Conservation (phyloP, 2,113 vertebrate genomes). For the Alouatta palliata region DNA sequence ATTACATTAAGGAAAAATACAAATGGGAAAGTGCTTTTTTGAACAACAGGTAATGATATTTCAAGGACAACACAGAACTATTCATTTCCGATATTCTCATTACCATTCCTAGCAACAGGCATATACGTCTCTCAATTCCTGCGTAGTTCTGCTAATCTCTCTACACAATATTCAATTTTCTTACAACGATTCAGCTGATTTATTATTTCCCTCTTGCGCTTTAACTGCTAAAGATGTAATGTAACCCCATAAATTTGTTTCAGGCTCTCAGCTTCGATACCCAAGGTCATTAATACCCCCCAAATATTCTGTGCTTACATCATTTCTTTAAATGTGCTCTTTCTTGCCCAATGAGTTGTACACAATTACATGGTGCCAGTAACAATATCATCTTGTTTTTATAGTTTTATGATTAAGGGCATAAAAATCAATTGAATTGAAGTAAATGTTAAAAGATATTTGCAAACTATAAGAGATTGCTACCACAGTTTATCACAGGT, state of each 20-base stretch:
- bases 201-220: slow-evolving; percentile 80
- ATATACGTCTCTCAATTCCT: slow-evolving; percentile 65
- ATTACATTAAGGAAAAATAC: slow-evolving; percentile 68
- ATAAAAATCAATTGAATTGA: slow-evolving; percentile 79
- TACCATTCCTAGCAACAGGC: slow-evolving; percentile 78
- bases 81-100: slow-evolving; percentile 78
- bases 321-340: slow-evolving; percentile 80
- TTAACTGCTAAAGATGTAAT: slow-evolving; percentile 75
- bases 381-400: slow-evolving; percentile 80
- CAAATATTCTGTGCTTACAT: slow-evolving; percentile 74
- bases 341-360: slow-evolving; percentile 81
- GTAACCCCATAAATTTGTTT: slow-evolving; percentile 81
- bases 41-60: slow-evolving; percentile 82
- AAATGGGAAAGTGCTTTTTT: slow-evolving; percentile 72
- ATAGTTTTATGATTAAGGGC: slow-evolving; percentile 80
- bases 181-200: slow-evolving; percentile 80
- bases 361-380: slow-evolving; percentile 58
- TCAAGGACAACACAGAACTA: slow-evolving; percentile 79
- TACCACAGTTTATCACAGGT: slow-evolving; percentile 41
- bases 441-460: slow-evolving; percentile 72
- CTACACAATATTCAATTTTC: slow-evolving; percentile 82
- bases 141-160: slow-evolving; percentile 80
- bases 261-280: slow-evolving; percentile 71
- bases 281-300: slow-evolving; percentile 80
- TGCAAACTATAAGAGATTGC: slow-evolving; percentile 50